phyloP scores from a whole-genome alignment of 2,888 invertebrate genomes.

The Metellina segmentata region DNA sequence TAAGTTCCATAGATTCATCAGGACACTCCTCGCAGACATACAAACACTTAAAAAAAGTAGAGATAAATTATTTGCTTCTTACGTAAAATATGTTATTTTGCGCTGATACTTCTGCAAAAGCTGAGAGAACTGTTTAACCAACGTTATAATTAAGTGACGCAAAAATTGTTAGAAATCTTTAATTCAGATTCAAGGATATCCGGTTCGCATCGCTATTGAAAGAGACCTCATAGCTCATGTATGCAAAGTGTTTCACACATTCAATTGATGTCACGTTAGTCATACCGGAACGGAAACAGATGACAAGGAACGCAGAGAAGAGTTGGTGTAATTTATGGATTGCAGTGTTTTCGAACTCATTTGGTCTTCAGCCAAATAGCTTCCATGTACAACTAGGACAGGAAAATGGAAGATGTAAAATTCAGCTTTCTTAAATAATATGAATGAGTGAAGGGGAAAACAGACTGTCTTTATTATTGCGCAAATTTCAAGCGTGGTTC shows the following conservation, averaged over 20 bases:
- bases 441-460: not conserved
- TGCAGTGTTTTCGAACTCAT: slow-evolving; percentile 2
- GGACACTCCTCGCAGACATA: no score
- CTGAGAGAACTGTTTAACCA: no score
- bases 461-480: not conserved
- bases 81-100: no score
- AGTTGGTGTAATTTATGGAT: slow-evolving; percentile 22
- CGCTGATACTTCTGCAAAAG: no score
- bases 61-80: no score
- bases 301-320: slow-evolving; percentile 8
- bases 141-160: no score
- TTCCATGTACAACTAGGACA: not conserved
- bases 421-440: not conserved
- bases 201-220: not conserved
- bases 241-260: not conserved
- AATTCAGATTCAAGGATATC: not conserved
- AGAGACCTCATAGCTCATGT: not conserved
- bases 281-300: slow-evolving; percentile 14
- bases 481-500: not conserved
- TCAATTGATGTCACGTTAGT: not conserved
- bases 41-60: no score
- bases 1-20: no score
- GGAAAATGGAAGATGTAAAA: not conserved
- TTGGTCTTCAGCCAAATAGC: slow-evolving; percentile 15
- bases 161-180: not conserved